Base-by-base conservation (phyloP, 2,888 invertebrate species). In the Drosophila ezoana region DNA sequence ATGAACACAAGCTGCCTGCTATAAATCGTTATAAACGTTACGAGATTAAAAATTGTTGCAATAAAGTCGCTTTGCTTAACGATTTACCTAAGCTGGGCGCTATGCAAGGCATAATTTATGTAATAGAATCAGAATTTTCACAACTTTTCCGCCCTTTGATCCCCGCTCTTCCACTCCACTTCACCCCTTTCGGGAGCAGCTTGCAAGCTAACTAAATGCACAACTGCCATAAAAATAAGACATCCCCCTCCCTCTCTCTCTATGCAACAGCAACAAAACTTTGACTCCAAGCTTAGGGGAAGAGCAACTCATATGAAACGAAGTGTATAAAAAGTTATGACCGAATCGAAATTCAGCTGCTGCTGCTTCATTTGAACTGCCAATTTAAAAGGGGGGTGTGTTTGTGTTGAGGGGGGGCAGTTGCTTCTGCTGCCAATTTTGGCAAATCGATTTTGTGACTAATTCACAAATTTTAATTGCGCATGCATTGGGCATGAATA, bases 371-470 rank as follows among this genome's bases (percentile, higher is more conserved):
- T 75, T 74, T 74, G 61, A 70, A 56, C 64, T 70, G 66, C 56
- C 66, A 75, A 71, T 75, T 75, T 62, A 13, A 41, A 40, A 16
- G 11, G 18, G 14, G 28, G 1, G 28, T 8, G 8, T n/a, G 33
- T 23, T 8, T 8, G 8, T n/a, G 33, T n/a, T 38, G 40, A 9
- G 35, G 13, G 32, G 28, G 16, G 33, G 5, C 52, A 60, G 28
- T 52, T 40, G 41, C n/a, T 45, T 40, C 38, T 69, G 45, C 51
- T 71, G 65, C 66, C 77, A 83, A 77, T 80, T 82, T 79, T 52
- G 52, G 47, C 61, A 76, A 86, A 86, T 82, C 84, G 82, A 82
- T 87, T 83, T 81, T 83, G 79, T 86, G 81, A 84, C 84, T 82
- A 86, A 86, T 82, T 82, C 81, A 72, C 57, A 72, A 81, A 84